Evolutionary conservation across 2,113 vertebrate genomes (phyloP).

Genomic region (Ceyx melanurus): DNA sequence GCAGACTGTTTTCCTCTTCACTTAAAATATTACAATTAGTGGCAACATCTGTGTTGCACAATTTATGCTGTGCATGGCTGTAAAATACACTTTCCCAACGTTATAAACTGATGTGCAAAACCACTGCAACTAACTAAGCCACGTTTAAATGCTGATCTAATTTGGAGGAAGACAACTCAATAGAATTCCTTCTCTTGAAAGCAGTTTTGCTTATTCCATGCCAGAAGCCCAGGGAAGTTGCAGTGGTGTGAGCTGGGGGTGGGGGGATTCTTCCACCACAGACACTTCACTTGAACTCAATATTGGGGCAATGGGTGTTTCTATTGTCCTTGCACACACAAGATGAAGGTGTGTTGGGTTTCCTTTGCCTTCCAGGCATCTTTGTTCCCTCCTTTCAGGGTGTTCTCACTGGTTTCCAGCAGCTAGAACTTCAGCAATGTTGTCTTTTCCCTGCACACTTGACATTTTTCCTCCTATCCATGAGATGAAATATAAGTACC

Average conservation of each 20-base stretch:
- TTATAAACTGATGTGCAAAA: not conserved
- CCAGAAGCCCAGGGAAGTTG: not conserved
- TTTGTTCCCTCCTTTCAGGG: not conserved
- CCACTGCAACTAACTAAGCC: not conserved
- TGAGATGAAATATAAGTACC: not conserved
- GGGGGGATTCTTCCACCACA: not conserved
- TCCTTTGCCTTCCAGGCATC: not conserved
- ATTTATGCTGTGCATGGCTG: not conserved
- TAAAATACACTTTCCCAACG: not conserved
- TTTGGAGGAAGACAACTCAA: not conserved
- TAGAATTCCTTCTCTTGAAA: not conserved
- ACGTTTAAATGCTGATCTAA: not conserved
- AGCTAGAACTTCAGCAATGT: not conserved
- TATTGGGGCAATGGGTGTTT: not conserved
- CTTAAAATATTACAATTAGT: slow-evolving; percentile 19
- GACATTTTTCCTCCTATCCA: not conserved
- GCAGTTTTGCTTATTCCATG: not conserved
- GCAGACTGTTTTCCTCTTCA: not conserved
- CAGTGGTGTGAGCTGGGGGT: not conserved
- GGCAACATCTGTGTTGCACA: not conserved
- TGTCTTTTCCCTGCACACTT: not conserved
- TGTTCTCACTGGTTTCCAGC: not conserved
- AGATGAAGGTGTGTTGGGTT: not conserved
- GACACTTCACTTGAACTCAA: not conserved
- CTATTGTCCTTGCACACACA: not conserved